Base-by-base conservation (phyloP, 2,797 vertebrate species). In the Yasuhikotakia modesta region DNA sequence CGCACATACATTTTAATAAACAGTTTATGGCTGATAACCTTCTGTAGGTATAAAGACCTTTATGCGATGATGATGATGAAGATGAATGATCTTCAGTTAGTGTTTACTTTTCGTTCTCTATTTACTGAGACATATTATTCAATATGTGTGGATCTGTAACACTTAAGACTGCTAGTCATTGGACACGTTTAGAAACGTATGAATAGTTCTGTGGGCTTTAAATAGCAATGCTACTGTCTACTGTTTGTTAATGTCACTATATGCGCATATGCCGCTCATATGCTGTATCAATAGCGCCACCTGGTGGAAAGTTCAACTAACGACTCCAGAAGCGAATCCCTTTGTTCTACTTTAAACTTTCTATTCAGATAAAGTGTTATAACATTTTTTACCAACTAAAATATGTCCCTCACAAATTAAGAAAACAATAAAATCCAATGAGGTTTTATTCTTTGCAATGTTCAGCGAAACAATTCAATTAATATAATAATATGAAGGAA, bases 1-100 rank as follows among this genome's bases (percentile, higher is more conserved):
- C 27, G 64, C 27, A 43, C 16, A 45, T 0, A 43, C 3, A 2
- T 52, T 32, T 19, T 6, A 45, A 43, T 22, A 24, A 13, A 46
- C 21, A n/a, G 13, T 45, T 35, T 35, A 24, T 32, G 22, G 21
- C 66, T 17, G 22, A 19, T 13, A 57, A 13, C 63, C 66, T 70
- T 65, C 27, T 21, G 43, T 32, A 45, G 35, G 22, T 21, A 52
- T 50, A 73, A 74, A 73, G 75, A 70, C 57, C 64, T 22, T 43
- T 2, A 70, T 61, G 57, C 4, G 12, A 16, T 78, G 79, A 84
- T 73, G 58, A 76, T 79, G 82, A 84, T 73, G 48, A 72, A 81
- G 82, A 84, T 73, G 48, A 72, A 81, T 74, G 13, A 63, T 16
- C 48, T 17, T 17, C 43, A 21, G 52, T 35, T 64, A 55, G 43